These are phyloP conservation scores for Listronotus bonariensis DNA, from an alignment of 1,140 invertebrate genomes.

Conservation along the genomic window DNA sequence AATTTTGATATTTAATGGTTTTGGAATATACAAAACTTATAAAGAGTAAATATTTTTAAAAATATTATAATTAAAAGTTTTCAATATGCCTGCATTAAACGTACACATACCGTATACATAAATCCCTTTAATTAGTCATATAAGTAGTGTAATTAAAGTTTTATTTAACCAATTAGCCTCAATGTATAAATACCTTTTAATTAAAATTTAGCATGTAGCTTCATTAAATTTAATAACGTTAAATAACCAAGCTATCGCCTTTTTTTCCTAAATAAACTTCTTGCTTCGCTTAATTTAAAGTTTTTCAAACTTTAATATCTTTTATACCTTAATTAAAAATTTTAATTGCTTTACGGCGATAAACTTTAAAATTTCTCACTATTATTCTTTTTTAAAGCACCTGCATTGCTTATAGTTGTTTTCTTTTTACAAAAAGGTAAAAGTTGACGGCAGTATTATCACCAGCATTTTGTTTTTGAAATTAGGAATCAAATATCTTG, in stretches of 20 bases:
- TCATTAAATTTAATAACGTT: constrained; percentile 9
- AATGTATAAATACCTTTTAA: not conserved
- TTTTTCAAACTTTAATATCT: constrained; percentile 22
- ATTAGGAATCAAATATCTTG: no score
- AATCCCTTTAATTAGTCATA: no score
- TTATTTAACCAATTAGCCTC: no score
- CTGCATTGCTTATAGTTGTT: constrained; percentile 18
- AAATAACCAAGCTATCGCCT: constrained; percentile 4
- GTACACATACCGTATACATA: no score
- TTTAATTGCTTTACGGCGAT: constrained; percentile 18
- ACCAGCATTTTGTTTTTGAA: not conserved
- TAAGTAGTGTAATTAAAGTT: no score
- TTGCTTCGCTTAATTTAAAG: constrained; percentile 21
- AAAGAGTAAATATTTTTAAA: no score
- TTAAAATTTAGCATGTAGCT: not conserved
- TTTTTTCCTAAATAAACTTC: not conserved
- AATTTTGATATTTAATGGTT: no score
- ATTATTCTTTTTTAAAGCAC: constrained; percentile 22
- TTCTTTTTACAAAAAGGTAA: constrained; percentile 10
- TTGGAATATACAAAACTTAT: no score
- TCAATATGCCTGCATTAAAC: no score
- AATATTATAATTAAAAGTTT: no score
- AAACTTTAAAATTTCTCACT: constrained; percentile 17
- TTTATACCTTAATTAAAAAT: constrained; percentile 26
- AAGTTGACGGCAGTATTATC: constrained; percentile 6